Base-by-base conservation (phyloP, 2,113 vertebrate species). In the Laterallus jamaicensis region DNA sequence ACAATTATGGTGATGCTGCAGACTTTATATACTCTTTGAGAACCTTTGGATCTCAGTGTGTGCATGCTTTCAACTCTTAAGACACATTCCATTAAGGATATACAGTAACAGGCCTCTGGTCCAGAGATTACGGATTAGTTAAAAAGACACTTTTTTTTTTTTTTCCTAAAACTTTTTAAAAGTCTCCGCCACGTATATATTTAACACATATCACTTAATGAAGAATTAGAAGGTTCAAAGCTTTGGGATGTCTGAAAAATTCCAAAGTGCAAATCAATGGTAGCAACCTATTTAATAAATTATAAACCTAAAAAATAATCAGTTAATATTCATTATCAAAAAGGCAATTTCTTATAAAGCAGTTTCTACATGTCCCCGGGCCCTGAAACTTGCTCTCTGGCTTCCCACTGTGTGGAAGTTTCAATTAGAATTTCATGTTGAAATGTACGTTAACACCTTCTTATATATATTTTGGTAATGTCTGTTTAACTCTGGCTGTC, bases 251-350 rank as follows among this genome's bases (percentile, higher is more conserved):
- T 88, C 91, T 95, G 76, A 87, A 95, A 97, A 97, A 95, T 95
- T 52, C 42, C 42, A 70, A 95, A 95, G 75, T 88, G 95, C 76
- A 97, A 97, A 97, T 97, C 95, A 94, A 94, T 88, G 60, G 40
- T 80, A 88, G 60, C 96, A 92, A 95, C 55, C 66, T 96, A 80
- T 90, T 97, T 95, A 97, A 97, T 94, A 98, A 97, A 91, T 97
- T 86, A 95, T 78, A 50, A 96, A 92, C 26, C 42, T 63, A 76
- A 83, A 94, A 95, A 97, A 92, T 66, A 95, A 94, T 78, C 94
- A 93, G 64, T 92, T 95, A 96, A 92, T 82, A 96, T 93, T 96
- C 77, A 75, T 92, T 96, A 93, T 78, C 71, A 93, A 90, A 96
- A 93, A 87, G 37, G 49, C 40, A 95, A 93, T 96, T 94, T 97